Evolutionary conservation across 23 tunicate genomes (phyloP).

Genomic region (Trididemnum clinides): DNA sequence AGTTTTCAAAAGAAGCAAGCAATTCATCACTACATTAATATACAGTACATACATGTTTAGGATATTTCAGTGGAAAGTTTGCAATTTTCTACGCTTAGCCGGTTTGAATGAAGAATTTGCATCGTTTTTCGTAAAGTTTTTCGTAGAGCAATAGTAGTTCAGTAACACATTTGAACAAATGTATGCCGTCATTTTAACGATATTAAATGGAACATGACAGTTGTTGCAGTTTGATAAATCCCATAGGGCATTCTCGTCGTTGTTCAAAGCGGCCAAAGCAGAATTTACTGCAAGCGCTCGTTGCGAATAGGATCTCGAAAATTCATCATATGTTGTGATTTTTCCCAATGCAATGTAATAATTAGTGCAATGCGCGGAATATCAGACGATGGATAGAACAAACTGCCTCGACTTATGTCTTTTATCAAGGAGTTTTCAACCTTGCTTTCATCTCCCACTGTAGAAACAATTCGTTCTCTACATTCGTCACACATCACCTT

Average conservation of each 20-base stretch:
- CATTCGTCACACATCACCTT: background rate
- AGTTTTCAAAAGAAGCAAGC: no score
- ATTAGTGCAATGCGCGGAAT: background rate
- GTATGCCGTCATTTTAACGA: background rate
- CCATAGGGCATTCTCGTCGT: no score
- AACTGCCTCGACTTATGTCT: conserved; percentile 2
- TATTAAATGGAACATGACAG: background rate
- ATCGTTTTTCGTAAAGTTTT: background rate
- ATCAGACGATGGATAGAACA: conserved; percentile 7
- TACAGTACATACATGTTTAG: no score
- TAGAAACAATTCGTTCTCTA: background rate
- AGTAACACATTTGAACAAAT: background rate
- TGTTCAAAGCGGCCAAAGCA: conserved; percentile 2
- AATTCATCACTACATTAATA: no score
- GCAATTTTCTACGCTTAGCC: conserved; percentile 25
- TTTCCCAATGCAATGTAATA: background rate
- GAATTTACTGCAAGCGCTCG: background rate
- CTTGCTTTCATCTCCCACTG: background rate
- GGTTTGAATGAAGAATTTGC: no score
- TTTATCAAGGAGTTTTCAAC: conserved; percentile 6
- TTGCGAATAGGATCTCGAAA: conserved; percentile 3
- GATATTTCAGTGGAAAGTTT: no score
- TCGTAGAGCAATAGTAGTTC: conserved; percentile 2
- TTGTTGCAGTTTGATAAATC: no score
- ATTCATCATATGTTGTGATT: background rate